Evolutionary conservation across 2,888 invertebrate species (phyloP), one percentile per base, ranked within the genome.

Genomic region (Xylota sylvarum): DNA sequence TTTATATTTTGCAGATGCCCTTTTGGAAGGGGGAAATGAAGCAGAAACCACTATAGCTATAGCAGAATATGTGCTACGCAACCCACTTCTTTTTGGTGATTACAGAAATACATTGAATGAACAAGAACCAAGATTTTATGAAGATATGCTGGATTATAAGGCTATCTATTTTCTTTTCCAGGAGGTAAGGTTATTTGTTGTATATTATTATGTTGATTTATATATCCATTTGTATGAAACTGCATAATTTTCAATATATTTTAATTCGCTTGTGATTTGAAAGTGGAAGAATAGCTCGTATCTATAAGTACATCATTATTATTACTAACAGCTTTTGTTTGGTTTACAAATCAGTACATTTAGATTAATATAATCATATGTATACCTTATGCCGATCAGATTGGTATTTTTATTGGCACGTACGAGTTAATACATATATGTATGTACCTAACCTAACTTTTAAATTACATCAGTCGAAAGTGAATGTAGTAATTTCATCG

Each of bases 111-210:
- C 97, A 0, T 93, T 96, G 32, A 96, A 96, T 88, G 97, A 97
- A 90, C 95, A 95, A 0, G 97, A 97, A 88, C 93, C 95, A 0
- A 93, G 98, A 76, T 95, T 95, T 88, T 98, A 98, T 90, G 98
- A 98, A 90, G 98, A 98, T 91, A 93, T 98, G 12, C 93, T 97
- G 6, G 98, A 98, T 91, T 98, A 97, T 90, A 96, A 97, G 89
- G 97, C 97, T 0, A 95, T 97, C n/a, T 97, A 95, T 90, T 96
- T 95, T 88, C 93, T 98, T 1, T 97, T 98, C 90, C 96, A 96
- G 93, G 98, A 98, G 94, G 96, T 96, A 90, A 10, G 12, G 9
- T 35, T n/a, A 12, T 50, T 30, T 37, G 37, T 6, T 30, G 23
- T 52, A 32, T 32, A 30, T 17, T 19, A 12, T n/a, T 70, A n/a